Evolutionary conservation across 2,113 vertebrate species (phyloP).

Genomic region (Acrocephalus kingi): DNA sequence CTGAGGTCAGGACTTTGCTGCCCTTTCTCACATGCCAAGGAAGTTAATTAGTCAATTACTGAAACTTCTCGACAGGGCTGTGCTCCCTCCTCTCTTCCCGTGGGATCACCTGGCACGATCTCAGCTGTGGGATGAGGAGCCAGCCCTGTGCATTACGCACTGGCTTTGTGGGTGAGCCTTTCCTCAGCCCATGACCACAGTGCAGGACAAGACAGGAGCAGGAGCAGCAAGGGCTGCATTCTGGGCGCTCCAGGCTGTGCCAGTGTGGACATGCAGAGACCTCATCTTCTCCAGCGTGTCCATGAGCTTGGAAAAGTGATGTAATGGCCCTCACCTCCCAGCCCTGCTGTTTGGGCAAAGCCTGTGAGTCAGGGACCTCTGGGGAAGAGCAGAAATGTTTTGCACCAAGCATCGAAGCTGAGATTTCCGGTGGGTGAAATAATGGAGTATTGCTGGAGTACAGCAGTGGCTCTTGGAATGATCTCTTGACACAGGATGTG

Average conservation of each 20-base stretch:
- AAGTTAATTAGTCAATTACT: constrained; percentile 30
- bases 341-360: background rate
- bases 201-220: background rate
- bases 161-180: background rate
- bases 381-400: background rate
- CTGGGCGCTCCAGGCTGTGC: background rate
- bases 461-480: background rate
- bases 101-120: background rate
- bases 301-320: background rate
- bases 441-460: background rate
- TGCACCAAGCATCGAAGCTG: rapidly evolving
- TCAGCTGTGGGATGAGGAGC: background rate
- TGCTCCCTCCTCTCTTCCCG: background rate
- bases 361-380: constrained; percentile 11
- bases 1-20: constrained; percentile 51
- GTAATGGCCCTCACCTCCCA: background rate
- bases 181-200: background rate
- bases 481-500: constrained; percentile 2
- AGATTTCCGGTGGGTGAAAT: background rate
- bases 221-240: background rate
- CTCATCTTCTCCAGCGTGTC: background rate
- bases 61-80: background rate
- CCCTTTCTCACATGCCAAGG: background rate
- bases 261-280: background rate
- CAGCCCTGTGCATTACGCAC: background rate